Evolutionary conservation across 2,113 vertebrate species (phyloP).

Genomic region (Phylloscopus trochiloides): DNA sequence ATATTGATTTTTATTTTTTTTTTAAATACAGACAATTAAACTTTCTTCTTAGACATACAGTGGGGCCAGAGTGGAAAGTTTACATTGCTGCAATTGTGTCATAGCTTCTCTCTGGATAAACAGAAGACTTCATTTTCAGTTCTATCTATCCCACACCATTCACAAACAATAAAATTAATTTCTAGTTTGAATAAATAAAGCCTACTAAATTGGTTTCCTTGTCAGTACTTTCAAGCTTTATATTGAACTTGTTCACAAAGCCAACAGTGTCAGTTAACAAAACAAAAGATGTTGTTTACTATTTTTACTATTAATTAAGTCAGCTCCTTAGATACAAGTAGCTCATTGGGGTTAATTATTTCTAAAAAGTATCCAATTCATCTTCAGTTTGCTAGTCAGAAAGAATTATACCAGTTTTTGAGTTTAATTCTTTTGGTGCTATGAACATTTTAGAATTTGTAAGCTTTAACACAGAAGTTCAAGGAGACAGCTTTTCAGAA

Average conservation of each 20-base stretch:
- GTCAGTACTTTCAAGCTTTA: neutral
- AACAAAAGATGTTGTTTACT: conserved; percentile 25
- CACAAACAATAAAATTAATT: conserved; percentile 54
- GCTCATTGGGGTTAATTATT: neutral
- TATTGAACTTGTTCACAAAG: neutral
- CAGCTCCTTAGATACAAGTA: neutral
- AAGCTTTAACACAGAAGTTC: neutral
- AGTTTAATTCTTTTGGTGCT: neutral
- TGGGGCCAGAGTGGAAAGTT: neutral
- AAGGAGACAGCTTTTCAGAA: neutral
- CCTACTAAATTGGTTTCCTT: conserved; percentile 6
- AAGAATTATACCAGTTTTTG: neutral
- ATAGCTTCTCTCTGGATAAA: conserved; percentile 32
- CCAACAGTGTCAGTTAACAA: conserved; percentile 1
- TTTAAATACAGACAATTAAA: neutral
- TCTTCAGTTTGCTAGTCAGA: neutral
- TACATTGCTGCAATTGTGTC: conserved; percentile 4
- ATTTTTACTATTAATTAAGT: conserved; percentile 26
- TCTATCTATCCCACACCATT: neutral
- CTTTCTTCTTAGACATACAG: neutral
- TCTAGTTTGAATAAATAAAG: conserved; percentile 44
- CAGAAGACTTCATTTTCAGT: conserved; percentile 26
- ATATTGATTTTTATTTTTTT: neutral
- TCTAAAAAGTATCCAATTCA: neutral
- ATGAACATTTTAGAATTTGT: neutral